Evolutionary conservation across 2,113 vertebrate genomes (phyloP).

Genomic region (Daphoenositta chrysoptera): DNA sequence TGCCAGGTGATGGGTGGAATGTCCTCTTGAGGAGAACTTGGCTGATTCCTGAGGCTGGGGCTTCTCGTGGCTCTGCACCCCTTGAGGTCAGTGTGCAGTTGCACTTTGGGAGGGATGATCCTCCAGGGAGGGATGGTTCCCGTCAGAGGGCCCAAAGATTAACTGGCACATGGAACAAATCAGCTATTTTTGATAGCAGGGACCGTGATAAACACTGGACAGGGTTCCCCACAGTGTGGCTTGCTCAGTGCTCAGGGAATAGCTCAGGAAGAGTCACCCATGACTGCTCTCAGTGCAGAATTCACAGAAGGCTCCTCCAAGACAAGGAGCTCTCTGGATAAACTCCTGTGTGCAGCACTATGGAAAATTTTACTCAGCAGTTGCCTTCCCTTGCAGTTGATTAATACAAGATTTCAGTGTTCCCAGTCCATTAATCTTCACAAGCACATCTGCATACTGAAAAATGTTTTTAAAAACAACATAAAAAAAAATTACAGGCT

Average conservation of each 20-base stretch:
- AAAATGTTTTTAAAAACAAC: slow-evolving; percentile 21
- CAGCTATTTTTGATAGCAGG: neutral
- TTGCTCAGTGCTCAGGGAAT: neutral
- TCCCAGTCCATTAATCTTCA: slow-evolving; percentile 43
- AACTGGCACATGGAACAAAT: neutral
- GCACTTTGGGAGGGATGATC: neutral
- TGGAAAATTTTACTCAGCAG: slow-evolving; percentile 11
- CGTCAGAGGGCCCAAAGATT: neutral
- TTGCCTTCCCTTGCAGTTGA: slow-evolving; percentile 5
- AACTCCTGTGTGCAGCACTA: neutral
- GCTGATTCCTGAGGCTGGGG: neutral
- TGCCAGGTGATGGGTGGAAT: neutral
- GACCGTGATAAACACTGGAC: neutral
- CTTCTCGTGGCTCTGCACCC: neutral
- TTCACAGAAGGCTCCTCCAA: neutral
- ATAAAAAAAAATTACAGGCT: neutral
- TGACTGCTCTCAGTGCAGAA: neutral
- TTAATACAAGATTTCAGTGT: slow-evolving; percentile 30
- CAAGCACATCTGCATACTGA: slow-evolving; percentile 21
- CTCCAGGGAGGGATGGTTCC: neutral
- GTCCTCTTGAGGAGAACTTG: neutral
- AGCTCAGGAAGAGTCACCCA: neutral
- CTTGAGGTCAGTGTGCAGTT: fast-evolving
- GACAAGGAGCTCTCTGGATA: neutral
- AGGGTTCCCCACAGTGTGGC: neutral